These are phyloP conservation scores for Bujurquina vittata DNA, from an alignment of 2,113 vertebrate genomes.

Conservation along the genomic window DNA sequence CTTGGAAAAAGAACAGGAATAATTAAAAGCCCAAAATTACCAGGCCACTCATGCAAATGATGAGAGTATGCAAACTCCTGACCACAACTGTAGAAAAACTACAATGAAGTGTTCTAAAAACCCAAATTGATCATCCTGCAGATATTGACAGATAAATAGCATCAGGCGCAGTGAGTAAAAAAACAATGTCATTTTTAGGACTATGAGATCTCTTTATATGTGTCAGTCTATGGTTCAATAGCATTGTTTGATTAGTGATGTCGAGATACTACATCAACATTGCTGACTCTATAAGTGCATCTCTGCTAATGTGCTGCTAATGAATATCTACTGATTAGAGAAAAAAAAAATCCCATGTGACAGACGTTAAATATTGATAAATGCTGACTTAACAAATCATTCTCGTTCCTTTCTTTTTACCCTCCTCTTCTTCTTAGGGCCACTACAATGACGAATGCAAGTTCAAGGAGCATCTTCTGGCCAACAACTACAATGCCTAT, in stretches of 20 bases:
- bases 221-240: no score
- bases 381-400: neutral
- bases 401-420: neutral
- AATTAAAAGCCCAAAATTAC: neutral
- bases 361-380: no score
- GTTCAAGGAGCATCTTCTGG: constrained; percentile 92
- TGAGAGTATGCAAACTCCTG: neutral
- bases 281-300: no score
- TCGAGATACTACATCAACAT: no score
- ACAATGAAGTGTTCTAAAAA: neutral
- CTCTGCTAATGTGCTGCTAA: no score
- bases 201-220: no score
- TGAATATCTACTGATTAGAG: no score
- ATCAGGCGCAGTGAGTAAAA: no score
- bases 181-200: no score
- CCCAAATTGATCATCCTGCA: rapidly evolving
- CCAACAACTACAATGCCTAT: constrained; percentile 97
- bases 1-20: neutral
- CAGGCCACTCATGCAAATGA: neutral
- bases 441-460: constrained; percentile 91
- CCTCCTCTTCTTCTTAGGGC: constrained; percentile 72
- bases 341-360: no score
- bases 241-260: no score
- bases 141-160: neutral
- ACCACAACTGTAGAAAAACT: neutral